A percentile compares a stretch with the other conserved stretches of the same genome.
These are phyloP conservation scores for Zeus faber DNA, from an alignment of 2,113 vertebrate genomes.

Conservation along the genomic window DNA sequence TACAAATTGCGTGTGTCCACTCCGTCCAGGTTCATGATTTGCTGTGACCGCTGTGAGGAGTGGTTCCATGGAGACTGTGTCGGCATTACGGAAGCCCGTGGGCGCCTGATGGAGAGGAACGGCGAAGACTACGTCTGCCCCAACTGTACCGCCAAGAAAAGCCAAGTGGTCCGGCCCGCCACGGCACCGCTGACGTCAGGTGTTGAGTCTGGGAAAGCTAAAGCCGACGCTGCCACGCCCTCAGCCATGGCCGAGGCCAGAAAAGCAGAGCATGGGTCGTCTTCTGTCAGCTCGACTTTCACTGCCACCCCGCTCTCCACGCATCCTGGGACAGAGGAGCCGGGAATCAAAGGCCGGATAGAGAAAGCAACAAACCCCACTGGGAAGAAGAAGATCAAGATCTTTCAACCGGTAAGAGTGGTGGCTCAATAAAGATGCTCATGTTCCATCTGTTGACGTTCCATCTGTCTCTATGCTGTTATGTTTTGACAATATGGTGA, in stretches of 20 bases:
- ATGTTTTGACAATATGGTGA: too few relatives aligned
- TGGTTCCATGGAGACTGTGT: slow-evolving; percentile 99
- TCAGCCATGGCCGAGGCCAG: background rate
- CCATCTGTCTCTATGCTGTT: too few relatives aligned
- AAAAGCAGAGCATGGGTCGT: slow-evolving; percentile 37
- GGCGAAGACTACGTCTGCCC: slow-evolving; percentile 98
- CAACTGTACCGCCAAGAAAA: slow-evolving; percentile 89
- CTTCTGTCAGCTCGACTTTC: slow-evolving; percentile 17
- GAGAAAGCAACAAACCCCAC: slow-evolving; percentile 95
- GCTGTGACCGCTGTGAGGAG: slow-evolving; percentile 97
- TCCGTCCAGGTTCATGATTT: slow-evolving; percentile 93
- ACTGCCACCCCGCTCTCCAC: slow-evolving; percentile 13
- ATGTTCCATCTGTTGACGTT: too few relatives aligned
- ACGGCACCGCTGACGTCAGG: slow-evolving; percentile 60
- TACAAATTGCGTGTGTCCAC: background rate
- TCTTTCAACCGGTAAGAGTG: slow-evolving; percentile 92
- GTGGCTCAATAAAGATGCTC: background rate
- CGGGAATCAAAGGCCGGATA: slow-evolving; percentile 96
- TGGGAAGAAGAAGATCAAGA: slow-evolving; percentile 98
- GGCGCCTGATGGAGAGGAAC: slow-evolving; percentile 90
- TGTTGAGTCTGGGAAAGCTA: slow-evolving; percentile 53
- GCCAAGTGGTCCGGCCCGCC: slow-evolving; percentile 66
- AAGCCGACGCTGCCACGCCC: slow-evolving; percentile 22
- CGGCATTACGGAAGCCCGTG: slow-evolving; percentile 95
- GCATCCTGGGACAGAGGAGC: slow-evolving; percentile 72